Evolutionary conservation across 1,140 invertebrate genomes (phyloP).

Genomic region (Drosophila arizonae): DNA sequence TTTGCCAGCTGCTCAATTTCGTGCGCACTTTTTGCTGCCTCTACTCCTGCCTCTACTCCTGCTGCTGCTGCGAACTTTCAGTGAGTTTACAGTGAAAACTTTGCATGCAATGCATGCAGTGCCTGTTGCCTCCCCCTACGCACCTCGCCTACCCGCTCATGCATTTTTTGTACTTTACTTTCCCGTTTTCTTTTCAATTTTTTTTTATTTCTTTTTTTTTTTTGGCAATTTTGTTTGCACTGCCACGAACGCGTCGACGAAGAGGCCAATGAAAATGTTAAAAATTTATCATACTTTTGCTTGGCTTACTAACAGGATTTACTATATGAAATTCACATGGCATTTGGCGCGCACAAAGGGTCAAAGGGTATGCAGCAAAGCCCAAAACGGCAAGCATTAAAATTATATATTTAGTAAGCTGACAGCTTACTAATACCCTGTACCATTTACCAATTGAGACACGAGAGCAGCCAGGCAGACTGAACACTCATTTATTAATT

Average conservation of each 20-base stretch:
- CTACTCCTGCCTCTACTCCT: background rate
- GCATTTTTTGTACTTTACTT: conserved; percentile 45
- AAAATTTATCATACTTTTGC: conserved; percentile 63
- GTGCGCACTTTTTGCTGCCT: conserved; percentile 25
- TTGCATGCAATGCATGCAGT: conserved; percentile 16
- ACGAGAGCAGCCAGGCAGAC: background rate
- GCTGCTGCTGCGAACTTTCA: conserved; percentile 36
- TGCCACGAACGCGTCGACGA: conserved; percentile 1
- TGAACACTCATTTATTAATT: background rate
- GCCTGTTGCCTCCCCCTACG: background rate
- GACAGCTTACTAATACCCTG: conserved; percentile 6
- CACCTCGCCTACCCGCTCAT: conserved; percentile 18
- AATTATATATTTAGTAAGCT: conserved; percentile 1
- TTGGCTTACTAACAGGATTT: conserved; percentile 67
- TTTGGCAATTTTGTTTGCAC: conserved; percentile 42
- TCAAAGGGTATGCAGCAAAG: conserved; percentile 22
- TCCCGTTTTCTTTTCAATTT: background rate
- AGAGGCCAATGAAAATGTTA: conserved; percentile 59
- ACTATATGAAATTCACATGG: conserved; percentile 70
- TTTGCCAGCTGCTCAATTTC: conserved; percentile 59
- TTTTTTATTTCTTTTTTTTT: background rate
- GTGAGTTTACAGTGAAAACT: conserved; percentile 39
- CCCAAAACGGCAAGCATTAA: conserved; percentile 19
- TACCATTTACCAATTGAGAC: background rate
- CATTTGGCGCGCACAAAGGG: conserved; percentile 17